Evolutionary conservation across 2,113 vertebrate species (phyloP).

Genomic region (Thalassoma bifasciatum): DNA sequence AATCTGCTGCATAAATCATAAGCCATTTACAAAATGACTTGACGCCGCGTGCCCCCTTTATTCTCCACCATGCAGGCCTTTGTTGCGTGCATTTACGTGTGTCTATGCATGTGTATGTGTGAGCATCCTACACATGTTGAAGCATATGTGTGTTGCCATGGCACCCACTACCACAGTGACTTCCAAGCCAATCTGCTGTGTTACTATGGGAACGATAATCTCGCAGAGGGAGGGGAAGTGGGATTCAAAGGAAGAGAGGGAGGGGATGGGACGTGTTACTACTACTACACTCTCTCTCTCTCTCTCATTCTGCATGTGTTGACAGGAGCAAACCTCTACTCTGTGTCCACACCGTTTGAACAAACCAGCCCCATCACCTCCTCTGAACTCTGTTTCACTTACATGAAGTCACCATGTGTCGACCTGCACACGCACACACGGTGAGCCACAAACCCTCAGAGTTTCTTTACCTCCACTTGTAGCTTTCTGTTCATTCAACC

Average conservation of each 20-base stretch:
- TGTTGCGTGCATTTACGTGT: slow-evolving; percentile 10
- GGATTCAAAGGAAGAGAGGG: slow-evolving; percentile 56
- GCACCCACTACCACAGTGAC: slow-evolving; percentile 79
- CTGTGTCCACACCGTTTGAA: slow-evolving; percentile 5
- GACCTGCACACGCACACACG: neutral
- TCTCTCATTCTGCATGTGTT: slow-evolving; percentile 15
- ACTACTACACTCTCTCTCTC: slow-evolving; percentile 20
- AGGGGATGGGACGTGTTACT: slow-evolving; percentile 53
- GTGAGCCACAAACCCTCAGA: too few species aligned
- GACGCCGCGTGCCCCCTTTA: slow-evolving; percentile 42
- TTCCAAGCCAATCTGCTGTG: slow-evolving; percentile 77
- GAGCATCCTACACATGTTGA: slow-evolving; percentile 51
- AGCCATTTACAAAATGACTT: slow-evolving; percentile 76
- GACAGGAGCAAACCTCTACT: slow-evolving; percentile 11
- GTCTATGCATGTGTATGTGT: neutral
- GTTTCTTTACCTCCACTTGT: too few species aligned
- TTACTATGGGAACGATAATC: slow-evolving; percentile 83
- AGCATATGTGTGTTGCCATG: slow-evolving; percentile 83
- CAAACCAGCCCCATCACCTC: slow-evolving; percentile 10
- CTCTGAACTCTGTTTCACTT: slow-evolving; percentile 13
- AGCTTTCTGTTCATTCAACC: too few species aligned
- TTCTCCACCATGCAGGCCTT: slow-evolving; percentile 53
- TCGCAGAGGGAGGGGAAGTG: slow-evolving; percentile 68
- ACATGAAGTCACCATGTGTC: neutral
- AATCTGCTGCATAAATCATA: slow-evolving; percentile 75